Base-by-base conservation (phyloP, 1,140 invertebrate genomes). In the Zelostemma sp. region DNA sequence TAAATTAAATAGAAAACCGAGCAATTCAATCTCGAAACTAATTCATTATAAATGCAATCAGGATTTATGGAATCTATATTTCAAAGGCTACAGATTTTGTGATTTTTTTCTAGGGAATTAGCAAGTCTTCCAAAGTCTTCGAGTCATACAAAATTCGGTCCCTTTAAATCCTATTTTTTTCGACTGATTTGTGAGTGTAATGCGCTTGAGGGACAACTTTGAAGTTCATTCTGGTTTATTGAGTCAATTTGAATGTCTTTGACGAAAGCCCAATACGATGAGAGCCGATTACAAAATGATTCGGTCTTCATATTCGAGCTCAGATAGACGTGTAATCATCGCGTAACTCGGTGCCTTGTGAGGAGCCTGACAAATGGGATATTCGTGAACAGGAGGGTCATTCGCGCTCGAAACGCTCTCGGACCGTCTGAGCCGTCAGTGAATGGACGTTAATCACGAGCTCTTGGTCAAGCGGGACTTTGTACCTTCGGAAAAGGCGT, bases 401-500 rank as follows among this genome's bases (percentile, higher is more conserved):
- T 60, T 51, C 40, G 74, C 72, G 66, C 72, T 79, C 76, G 65
- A 62, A 67, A 73, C 33, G 69, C 73, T 57, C 45, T 66, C 38
- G 68, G 69, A 53, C 51, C 59, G 53, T 60, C 55, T 77, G 73
- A 79, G 73, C 68, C 50, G 50, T 21, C 70, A 55, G 61, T 79
- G 79, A 81, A 82, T 79, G 69, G 70, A 72, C 69, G 74, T 77
- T 81, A 80, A 81, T 82, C 74, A 82, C 65, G 74, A 72, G 54
- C 40, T 63, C 55, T 47, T 47, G 62, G 63, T 68, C 68, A 14
- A 3, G 35, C 35, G 9, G 35, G 35, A 43, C 35, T 33, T 50
- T 45, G 33, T 54, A 15, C n/a, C n/a, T n/a, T n/a, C n/a, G n/a
- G 25, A 28, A 61, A 25, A 46, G 47, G 41, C 35, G 45, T 54